phyloP scores from a whole-genome alignment of 2,797 vertebrate species.

The Darevskia nairensis region DNA sequence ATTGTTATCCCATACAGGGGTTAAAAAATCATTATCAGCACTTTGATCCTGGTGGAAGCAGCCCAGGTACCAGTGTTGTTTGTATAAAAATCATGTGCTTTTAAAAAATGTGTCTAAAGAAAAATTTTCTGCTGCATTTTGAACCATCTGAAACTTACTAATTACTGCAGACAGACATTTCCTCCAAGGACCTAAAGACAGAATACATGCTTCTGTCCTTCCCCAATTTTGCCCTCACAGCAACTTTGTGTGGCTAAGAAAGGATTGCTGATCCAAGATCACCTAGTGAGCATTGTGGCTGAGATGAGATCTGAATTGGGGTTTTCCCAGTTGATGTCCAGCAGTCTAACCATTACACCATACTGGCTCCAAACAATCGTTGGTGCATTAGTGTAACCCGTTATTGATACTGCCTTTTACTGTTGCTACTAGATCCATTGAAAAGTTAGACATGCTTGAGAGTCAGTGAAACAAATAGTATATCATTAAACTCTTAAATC shows the following conservation, averaged over 20 bases:
- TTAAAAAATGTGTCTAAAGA: neutral
- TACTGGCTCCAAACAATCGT: neutral
- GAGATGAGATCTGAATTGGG: too few relatives aligned
- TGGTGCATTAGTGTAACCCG: neutral
- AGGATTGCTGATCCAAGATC: too few relatives aligned
- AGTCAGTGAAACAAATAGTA: neutral
- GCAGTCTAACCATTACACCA: too few relatives aligned
- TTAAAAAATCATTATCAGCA: neutral
- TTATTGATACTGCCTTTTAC: neutral
- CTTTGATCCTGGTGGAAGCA: too few relatives aligned
- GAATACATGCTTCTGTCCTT: too few relatives aligned
- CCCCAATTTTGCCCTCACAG: too few relatives aligned
- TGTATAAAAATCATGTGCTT: neutral
- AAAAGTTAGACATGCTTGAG: neutral
- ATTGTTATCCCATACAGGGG: neutral
- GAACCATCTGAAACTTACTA: neutral
- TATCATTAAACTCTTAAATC: neutral
- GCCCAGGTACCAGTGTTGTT: neutral
- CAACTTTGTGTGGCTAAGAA: too few relatives aligned
- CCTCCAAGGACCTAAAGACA: too few relatives aligned
- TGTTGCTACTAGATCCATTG: neutral
- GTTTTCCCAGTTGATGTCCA: too few relatives aligned
- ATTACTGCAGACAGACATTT: too few relatives aligned
- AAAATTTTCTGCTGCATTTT: neutral
- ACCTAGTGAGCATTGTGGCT: too few relatives aligned